These are phyloP conservation scores for Hiodon tergisus DNA, from an alignment of 2,113 vertebrate genomes.

Conservation along the genomic window DNA sequence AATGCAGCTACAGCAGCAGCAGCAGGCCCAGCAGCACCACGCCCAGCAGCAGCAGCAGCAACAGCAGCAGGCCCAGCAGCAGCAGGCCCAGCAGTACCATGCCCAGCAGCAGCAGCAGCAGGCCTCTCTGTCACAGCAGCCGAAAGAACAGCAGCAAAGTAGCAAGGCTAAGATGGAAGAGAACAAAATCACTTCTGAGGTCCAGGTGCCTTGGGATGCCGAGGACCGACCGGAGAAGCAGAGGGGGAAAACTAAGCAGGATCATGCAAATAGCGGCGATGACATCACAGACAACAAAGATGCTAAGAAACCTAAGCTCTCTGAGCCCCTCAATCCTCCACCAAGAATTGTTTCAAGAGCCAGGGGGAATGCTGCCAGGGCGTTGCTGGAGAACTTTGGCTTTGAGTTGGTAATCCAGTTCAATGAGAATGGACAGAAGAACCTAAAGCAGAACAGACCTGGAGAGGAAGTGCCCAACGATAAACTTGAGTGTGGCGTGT, in stretches of 20 bases:
- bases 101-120: slow-evolving; percentile 77
- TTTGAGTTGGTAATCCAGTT: slow-evolving; percentile 98
- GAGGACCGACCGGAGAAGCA: slow-evolving; percentile 82
- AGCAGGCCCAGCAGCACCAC: slow-evolving; percentile 66
- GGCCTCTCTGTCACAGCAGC: slow-evolving; percentile 25
- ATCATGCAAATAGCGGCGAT: slow-evolving; percentile 71
- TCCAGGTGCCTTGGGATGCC: slow-evolving; percentile 75
- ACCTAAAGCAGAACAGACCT: slow-evolving; percentile 83
- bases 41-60: slow-evolving; percentile 82
- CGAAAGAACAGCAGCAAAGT: slow-evolving; percentile 67
- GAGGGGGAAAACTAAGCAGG: slow-evolving; percentile 80
- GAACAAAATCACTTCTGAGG: slow-evolving; percentile 51
- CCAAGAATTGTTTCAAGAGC: slow-evolving; percentile 94
- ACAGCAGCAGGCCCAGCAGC: slow-evolving; percentile 69
- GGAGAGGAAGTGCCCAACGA: slow-evolving; percentile 77
- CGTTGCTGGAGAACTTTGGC: slow-evolving; percentile 93
- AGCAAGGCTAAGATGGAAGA: slow-evolving; percentile 81
- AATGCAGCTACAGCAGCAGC: slow-evolving; percentile 91
- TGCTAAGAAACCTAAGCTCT: slow-evolving; percentile 76
- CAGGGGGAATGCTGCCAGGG: slow-evolving; percentile 94
- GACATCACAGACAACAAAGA: slow-evolving; percentile 82
- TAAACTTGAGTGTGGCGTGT: slow-evolving; percentile 90
- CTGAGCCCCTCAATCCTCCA: slow-evolving; percentile 80
- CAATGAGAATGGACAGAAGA: slow-evolving; percentile 96
- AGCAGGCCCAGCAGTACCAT: slow-evolving; percentile 63